Evolutionary conservation across 1,140 invertebrate species (phyloP), one percentile per base, ranked within the genome.

Genomic region (Stegodyphus dumicola): DNA sequence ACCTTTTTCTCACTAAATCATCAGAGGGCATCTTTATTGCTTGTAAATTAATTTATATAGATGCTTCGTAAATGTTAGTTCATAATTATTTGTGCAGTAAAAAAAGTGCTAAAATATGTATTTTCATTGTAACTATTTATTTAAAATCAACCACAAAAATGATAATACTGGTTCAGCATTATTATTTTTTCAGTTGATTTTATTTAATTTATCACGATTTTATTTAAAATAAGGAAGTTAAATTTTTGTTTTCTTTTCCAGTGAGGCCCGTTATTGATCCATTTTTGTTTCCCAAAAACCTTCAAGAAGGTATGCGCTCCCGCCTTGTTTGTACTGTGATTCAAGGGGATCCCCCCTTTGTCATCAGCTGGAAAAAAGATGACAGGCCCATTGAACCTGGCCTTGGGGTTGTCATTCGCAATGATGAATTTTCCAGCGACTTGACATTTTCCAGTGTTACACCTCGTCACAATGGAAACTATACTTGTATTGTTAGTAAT

Each of bases 281-380:
- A 64, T 88, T 89, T 75, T 75, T 74, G 11, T 88, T 89, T 83
- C 87, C 88, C 15, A 69, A 85, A 48, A 93, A 93, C 56, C 93
- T 95, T 77, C 92, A 94, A 75, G 93, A 94, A 89, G 95, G 95
- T 60, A 95, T 92, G 86, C 91, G 92, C 81, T 92, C 92, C 56
- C 92, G 93, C 88, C 90, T 95, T 65, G 93, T 93, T 18, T 89
- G 89, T 75, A 85, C 88, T 51, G 87, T 89, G n/a, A 87, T 87
- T 70, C 87, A 88, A 77, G 89, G 89, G 18, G 89, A 89, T 83
- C 86, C 87, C 56, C 89, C 89, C 18, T 88, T 89, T 65, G 80
- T 87, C 7, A 87, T 89, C 51, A 73, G 56, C 88, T 89, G 88
- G 88, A 80, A 77, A 17, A 88, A 89, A 53, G 86, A 89, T 80